These are phyloP conservation scores for Colius striatus DNA, from an alignment of 2,113 vertebrate genomes.

Conservation along the genomic window DNA sequence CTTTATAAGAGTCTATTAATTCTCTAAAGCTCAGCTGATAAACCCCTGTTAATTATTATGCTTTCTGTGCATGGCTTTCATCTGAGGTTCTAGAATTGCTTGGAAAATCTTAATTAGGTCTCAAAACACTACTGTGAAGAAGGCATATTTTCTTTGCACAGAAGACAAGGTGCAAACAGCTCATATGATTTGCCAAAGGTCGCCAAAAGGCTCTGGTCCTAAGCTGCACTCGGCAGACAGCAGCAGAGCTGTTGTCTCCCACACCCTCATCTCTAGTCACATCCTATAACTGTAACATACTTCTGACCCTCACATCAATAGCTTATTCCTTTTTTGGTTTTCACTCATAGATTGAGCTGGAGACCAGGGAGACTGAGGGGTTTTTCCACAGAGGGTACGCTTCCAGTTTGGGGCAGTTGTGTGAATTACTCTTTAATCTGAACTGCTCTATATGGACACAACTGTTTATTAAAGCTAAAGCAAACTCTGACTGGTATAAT, in stretches of 20 bases:
- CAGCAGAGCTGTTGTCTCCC: neutral
- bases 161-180: neutral
- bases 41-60: constrained; percentile 17
- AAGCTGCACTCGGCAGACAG: neutral
- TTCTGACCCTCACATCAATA: neutral
- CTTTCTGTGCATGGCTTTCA: constrained; percentile 20
- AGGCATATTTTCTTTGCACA: neutral
- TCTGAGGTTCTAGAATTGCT: constrained; percentile 12
- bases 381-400: neutral
- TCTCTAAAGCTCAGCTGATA: neutral
- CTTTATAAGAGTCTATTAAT: neutral
- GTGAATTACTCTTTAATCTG: neutral
- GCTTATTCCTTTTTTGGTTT: neutral
- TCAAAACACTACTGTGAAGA: constrained; percentile 16
- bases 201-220: neutral
- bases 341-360: neutral
- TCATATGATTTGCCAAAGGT: neutral
- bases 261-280: neutral
- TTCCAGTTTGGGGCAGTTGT: neutral
- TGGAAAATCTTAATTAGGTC: constrained; percentile 57
- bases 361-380: neutral
- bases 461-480: neutral
- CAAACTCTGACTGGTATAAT: neutral
- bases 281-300: neutral
- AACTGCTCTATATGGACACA: neutral